phyloP scores from a whole-genome alignment of 92 coral and sea anemone genomes.

The Ricordea florida region DNA sequence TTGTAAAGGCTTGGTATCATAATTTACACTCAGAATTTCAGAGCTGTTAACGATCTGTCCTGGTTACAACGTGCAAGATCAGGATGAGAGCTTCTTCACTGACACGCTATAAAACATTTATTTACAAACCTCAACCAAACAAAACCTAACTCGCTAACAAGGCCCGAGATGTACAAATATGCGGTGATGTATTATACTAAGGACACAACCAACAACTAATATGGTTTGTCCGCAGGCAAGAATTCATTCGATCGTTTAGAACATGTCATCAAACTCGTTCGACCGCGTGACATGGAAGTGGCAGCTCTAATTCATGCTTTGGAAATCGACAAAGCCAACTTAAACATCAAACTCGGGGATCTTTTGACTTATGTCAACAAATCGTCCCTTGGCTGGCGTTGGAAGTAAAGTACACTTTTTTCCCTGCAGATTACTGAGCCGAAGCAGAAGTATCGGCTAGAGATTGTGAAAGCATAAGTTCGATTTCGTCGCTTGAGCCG shows the following conservation, averaged over 20 bases:
- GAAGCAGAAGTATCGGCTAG: too few species aligned
- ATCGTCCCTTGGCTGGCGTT: slow-evolving; percentile 20
- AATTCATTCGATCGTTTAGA: neutral
- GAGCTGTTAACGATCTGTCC: too few species aligned
- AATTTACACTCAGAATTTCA: too few species aligned
- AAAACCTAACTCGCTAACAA: slow-evolving; percentile 10
- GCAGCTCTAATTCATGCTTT: neutral
- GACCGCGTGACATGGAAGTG: slow-evolving; percentile 20
- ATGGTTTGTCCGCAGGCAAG: too few species aligned
- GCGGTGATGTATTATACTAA: too few species aligned
- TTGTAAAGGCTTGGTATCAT: too few species aligned
- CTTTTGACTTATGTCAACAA: slow-evolving; percentile 41
- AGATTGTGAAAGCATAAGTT: too few species aligned
- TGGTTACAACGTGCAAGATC: too few species aligned
- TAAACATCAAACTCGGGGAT: slow-evolving; percentile 22
- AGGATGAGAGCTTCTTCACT: too few species aligned
- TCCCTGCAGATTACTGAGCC: too few species aligned
- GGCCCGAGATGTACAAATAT: neutral
- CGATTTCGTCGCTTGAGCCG: too few species aligned
- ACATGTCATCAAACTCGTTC: neutral
- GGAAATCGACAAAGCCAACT: slow-evolving; percentile 14
- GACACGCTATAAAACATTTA: slow-evolving; percentile 7
- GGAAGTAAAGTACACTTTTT: slow-evolving; percentile 21
- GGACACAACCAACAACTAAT: too few species aligned
- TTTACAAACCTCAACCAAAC: slow-evolving; percentile 36